A percentile compares a stretch with the other conserved stretches of the same genome.
Evolutionary conservation across 2,113 vertebrate genomes (phyloP).

Genomic region (Scytalopus superciliaris): DNA sequence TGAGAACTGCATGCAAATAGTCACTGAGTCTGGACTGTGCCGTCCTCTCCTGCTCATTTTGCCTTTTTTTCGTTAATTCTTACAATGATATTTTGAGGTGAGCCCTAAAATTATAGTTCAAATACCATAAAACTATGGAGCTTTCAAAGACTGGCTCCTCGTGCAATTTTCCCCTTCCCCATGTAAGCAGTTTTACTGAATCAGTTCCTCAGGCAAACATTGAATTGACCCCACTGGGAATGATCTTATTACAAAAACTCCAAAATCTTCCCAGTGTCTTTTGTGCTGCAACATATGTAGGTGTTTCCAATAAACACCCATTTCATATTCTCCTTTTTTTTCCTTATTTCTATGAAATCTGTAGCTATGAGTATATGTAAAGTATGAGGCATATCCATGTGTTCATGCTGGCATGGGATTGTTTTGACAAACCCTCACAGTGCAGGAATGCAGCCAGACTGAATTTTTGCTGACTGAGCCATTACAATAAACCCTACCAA

Average conservation of each 20-base stretch:
- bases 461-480: constrained; percentile 35
- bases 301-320: constrained; percentile 14
- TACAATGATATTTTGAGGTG: background rate
- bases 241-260: background rate
- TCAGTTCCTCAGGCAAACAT: background rate
- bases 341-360: background rate
- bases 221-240: background rate
- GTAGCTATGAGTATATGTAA: background rate
- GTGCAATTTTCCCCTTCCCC: background rate
- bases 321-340: background rate
- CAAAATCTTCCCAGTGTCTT: background rate
- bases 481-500: constrained; percentile 18
- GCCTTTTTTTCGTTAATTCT: constrained; percentile 28
- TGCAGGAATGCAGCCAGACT: background rate
- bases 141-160: background rate
- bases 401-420: background rate
- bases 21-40: background rate
- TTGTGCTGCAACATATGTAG: background rate
- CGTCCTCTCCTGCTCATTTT: background rate
- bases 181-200: background rate
- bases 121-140: background rate
- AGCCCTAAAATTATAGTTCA: background rate
- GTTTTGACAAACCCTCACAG: constrained; percentile 27
- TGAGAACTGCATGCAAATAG: background rate
- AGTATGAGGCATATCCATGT: background rate